Evolutionary conservation across 1,140 invertebrate genomes (phyloP), one percentile per base, ranked within the genome.

Genomic region (Drosophila takahashii): DNA sequence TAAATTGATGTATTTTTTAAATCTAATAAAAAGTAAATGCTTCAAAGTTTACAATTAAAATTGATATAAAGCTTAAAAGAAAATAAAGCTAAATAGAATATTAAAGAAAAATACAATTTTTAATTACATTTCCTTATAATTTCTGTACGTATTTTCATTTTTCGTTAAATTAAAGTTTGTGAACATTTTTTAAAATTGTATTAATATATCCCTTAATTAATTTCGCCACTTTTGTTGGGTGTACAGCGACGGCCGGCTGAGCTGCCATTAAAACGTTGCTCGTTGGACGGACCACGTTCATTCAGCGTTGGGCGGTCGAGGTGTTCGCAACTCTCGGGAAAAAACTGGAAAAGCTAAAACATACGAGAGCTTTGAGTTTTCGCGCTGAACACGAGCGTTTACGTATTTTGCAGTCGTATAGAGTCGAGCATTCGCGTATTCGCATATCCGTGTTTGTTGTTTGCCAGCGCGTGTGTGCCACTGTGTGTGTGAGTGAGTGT

Each of bases 281-380:
- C 70, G 67, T 56, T 59, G 41, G 36, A 34, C 75, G 72, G 60
- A 65, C 54, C 78, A 54, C 39, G 59, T 87, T 87, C 81, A 86
- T 87, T 86, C 83, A 39, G 74, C 75, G 81, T 70, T 87, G 74
- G 53, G 79, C 83, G 61, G 79, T 72, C 58, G 81, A 66, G 59
- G 48, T 37, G 65, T 70, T 64, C 69, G 79, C 59, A 52, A 56
- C 16, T 50, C 13, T 50, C 50, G 52, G n/a, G 32, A 27, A 26
- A 10, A 47, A 10, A 53, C 41, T 45, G 70, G 32, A 41, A 59
- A 13, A 54, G 41, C 6, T 16, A 18, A 6, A 8, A 8, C 29
- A 22, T 22, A 3, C 16, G 47, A 48, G 37, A 70, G 57, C 58
- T 69, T 58, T 37, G 51, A n/a, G 54, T 27, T 27, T 27, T 47